phyloP scores from a whole-genome alignment of 2,888 invertebrate genomes.

The Urechis unicinctus region DNA sequence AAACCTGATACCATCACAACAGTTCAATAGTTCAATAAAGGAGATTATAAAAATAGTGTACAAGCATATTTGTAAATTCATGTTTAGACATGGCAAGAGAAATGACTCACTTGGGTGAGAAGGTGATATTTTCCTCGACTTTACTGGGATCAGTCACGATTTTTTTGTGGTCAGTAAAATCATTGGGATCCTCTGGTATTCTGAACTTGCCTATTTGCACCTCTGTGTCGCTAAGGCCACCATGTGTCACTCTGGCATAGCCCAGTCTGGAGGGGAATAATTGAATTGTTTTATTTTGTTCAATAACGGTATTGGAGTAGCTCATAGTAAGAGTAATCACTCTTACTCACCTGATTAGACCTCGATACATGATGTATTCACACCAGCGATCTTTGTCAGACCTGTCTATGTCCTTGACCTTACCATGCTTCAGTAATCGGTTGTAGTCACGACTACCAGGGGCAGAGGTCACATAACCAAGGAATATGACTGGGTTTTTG shows the following conservation, averaged over 20 bases:
- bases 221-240: constrained; percentile 50
- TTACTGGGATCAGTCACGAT: constrained; percentile 24
- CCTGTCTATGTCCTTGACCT: constrained; percentile 46
- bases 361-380: constrained; percentile 51
- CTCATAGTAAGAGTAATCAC: not conserved
- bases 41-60: not conserved
- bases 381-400: constrained; percentile 48
- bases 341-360: constrained; percentile 35
- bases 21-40: not conserved
- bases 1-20: constrained; percentile 28
- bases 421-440: constrained; percentile 32
- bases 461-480: constrained; percentile 51
- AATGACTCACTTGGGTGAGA: constrained; percentile 31
- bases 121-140: constrained; percentile 27
- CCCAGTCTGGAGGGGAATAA: constrained; percentile 33
- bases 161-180: constrained; percentile 31
- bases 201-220: constrained; percentile 38
- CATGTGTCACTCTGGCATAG: constrained; percentile 48
- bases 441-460: constrained; percentile 45
- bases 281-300: too few species aligned
- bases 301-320: not conserved
- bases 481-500: constrained; percentile 46
- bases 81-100: too few species aligned
- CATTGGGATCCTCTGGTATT: constrained; percentile 27
- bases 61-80: too few species aligned